Evolutionary conservation across 2,113 vertebrate genomes (phyloP), one percentile per base, ranked within the genome.

Genomic region (Atrichornis clamosus): DNA sequence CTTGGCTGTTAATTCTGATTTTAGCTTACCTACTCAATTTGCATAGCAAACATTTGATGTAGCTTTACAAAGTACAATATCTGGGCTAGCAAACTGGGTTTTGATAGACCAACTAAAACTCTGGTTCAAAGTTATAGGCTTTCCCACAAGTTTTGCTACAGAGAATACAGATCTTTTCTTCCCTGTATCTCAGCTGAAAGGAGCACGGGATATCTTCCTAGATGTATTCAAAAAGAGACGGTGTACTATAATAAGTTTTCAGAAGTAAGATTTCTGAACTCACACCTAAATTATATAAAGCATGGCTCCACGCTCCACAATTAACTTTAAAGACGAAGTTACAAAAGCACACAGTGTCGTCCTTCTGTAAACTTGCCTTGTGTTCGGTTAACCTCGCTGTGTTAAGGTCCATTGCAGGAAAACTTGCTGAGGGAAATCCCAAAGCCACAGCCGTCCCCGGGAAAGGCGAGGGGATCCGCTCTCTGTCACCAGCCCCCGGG

Each of bases 281-380:
- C 41, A 17, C 37, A 67, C 12, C 39, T 65, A 52, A 44, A 10
- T 53, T 70, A 83, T 1, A 37, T 64, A 17, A 56, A 88, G 33
- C 7, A 37, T 0, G 7, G 26, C 63, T 69, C n/a, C 2, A 3
- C 50, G 28, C 26, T 9, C 42, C 46, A 56, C 27, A 35, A 56
- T 24, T 37, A 65, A 24, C 33, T 79, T 76, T 41, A 55, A 59
- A 87, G 19, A 60, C 0, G 23, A 58, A 82, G 30, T 26, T 59
- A 65, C 17, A 4, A 41, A 46, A 33, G 63, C 23, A 83, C 11
- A 21, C 41, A 14, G 37, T 1, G 13, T 3, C 41, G 22, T 33
- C 15, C 24, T 47, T 20, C 22, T 19, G 41, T 6, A 47, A 46
- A 23, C 16, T 1, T n/a, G 24, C 53, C 33, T 0, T 9, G 13